These are phyloP conservation scores for Nasonia giraulti DNA, from an alignment of 1,140 invertebrate species.

Conservation along the genomic window DNA sequence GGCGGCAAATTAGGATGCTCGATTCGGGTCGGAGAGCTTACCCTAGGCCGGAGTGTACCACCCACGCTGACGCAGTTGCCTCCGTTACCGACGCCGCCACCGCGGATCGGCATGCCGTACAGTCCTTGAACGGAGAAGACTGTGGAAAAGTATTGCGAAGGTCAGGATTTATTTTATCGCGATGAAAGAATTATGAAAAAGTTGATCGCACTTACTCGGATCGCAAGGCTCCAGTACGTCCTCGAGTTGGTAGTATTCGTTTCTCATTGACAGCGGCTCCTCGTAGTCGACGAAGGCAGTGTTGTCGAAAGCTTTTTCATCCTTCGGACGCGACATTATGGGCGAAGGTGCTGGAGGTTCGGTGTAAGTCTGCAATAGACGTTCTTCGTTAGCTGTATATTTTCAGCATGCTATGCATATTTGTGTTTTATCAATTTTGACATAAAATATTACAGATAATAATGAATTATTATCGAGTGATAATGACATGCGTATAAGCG, in stretches of 20 bases:
- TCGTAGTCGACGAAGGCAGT: constrained; percentile 85
- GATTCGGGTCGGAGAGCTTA: constrained; percentile 86
- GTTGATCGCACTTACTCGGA: constrained; percentile 60
- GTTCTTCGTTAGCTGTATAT: neutral
- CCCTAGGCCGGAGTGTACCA: constrained; percentile 73
- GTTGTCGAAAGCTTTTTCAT: constrained; percentile 79
- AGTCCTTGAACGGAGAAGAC: constrained; percentile 50
- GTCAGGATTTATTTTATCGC: neutral
- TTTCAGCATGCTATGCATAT: neutral
- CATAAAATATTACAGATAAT: neutral
- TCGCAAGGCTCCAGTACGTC: constrained; percentile 73
- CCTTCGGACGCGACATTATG: constrained; percentile 61
- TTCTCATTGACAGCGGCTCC: constrained; percentile 81
- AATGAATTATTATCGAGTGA: neutral
- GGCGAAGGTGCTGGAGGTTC: constrained; percentile 65
- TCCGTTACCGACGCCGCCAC: constrained; percentile 43
- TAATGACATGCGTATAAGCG: neutral
- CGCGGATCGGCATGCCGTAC: constrained; percentile 37
- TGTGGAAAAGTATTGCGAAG: neutral
- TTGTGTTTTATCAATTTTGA: neutral
- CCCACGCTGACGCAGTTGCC: neutral
- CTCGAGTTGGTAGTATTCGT: constrained; percentile 82
- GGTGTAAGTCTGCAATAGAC: constrained; percentile 65
- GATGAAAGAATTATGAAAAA: neutral
- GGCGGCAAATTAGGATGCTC: constrained; percentile 87